Evolutionary conservation across 2,113 vertebrate species (phyloP), one percentile per base, ranked within the genome.

Genomic region (Oryzias curvinotus): DNA sequence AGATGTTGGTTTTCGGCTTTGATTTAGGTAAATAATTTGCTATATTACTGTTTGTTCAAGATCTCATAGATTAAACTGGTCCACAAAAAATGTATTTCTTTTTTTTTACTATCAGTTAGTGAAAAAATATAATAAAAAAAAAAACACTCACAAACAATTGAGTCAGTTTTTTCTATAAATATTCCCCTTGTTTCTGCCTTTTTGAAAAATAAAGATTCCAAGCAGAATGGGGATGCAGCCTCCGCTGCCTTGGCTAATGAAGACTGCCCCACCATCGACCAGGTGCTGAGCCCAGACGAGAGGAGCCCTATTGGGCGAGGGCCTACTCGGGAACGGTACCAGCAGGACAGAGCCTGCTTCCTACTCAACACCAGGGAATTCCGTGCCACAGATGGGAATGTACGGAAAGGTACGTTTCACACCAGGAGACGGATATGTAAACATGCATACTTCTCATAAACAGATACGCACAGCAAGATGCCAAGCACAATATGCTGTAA

Each of bases 201-300:
- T 14, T 23, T 23, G 21, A 23, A 23, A 23, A 23, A 12, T 28
- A 7, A 55, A 94, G 93, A 94, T 85, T 93, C 93, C 23, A 94
- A 94, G 83, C 93, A 94, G 87, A 97, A 96, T 0, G 95, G 95
- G 14, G 94, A 96, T 14, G 94, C 95, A 3, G 94, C 95, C 5
- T 94, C 93, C 0, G 95, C 94, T 2, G 95, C 95, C 0, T 74
- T 96, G 68, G 95, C 95, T 47, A 95, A 96, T 0, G 95, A 97
- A 87, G 95, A 97, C 88, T 96, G 94, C 77, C 95, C 95, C 1
- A 95, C 94, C 69, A 97, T 96, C 17, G 95, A 96, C 91, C 95
- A 96, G 90, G 94, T 95, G 75, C 84, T 96, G 74, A 95, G 94
- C 62, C 95, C 94, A 0, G 95, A 96, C 52, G 94, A 96, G 85